These are phyloP conservation scores for Gambusia affinis DNA, from an alignment of 2,113 vertebrate species.

Conservation along the genomic window DNA sequence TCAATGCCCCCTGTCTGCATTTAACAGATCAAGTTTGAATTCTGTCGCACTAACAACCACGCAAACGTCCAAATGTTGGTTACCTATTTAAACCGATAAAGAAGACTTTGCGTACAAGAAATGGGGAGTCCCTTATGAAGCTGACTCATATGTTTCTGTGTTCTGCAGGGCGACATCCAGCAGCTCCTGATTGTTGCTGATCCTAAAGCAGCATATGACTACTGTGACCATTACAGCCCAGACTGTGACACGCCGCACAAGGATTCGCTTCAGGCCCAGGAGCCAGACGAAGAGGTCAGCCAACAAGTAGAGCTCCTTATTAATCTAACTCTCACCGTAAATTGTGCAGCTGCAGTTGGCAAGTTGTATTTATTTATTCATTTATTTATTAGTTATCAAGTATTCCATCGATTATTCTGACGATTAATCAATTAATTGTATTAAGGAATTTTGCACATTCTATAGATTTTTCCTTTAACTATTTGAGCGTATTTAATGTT, in stretches of 20 bases:
- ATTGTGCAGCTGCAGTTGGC: background rate
- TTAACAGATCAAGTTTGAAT: background rate
- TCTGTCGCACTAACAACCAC: background rate
- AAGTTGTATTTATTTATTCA: no score
- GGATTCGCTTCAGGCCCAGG: slow-evolving; percentile 89
- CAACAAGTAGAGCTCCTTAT: background rate
- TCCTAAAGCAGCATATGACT: slow-evolving; percentile 93
- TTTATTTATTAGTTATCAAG: no score
- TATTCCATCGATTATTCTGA: no score
- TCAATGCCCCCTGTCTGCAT: background rate
- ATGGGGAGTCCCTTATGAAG: no score
- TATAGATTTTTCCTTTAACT: no score
- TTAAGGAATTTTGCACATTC: no score
- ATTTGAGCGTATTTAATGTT: no score
- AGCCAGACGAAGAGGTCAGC: slow-evolving; percentile 88
- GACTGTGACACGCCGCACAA: slow-evolving; percentile 91
- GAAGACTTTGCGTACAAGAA: background rate
- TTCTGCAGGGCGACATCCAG: slow-evolving; percentile 93
- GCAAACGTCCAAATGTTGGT: slow-evolving; percentile 3
- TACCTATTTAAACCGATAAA: background rate
- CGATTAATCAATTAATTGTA: no score
- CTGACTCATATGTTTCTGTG: slow-evolving; percentile 24
- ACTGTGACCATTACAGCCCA: slow-evolving; percentile 96
- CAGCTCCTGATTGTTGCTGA: slow-evolving; percentile 92
- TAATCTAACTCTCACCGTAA: background rate